Conservation (phyloP, 1,140 invertebrate species). For the Drosophila pachea region DNA sequence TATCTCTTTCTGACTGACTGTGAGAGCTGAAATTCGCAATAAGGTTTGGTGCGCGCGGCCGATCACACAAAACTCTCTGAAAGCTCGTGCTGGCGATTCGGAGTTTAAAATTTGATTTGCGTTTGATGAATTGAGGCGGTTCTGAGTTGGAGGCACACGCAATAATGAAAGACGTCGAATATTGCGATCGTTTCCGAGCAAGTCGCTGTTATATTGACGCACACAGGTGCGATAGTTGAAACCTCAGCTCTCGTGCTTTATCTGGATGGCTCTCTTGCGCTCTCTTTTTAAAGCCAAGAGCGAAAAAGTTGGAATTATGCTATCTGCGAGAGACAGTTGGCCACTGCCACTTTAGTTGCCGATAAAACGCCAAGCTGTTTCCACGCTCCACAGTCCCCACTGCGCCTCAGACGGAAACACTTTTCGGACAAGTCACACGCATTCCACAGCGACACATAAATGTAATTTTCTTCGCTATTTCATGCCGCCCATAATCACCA, state of each 20-base stretch:
- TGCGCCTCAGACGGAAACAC: constrained; percentile 31
- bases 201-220: constrained; percentile 8
- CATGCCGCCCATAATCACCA: constrained; percentile 24
- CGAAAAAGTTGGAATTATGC: constrained; percentile 24
- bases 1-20: no score
- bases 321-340: constrained; percentile 57
- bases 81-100: constrained; percentile 9
- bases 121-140: not conserved
- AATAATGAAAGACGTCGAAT: constrained; percentile 13
- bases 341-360: constrained; percentile 61
- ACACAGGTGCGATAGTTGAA: constrained; percentile 24
- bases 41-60: constrained; percentile 28
- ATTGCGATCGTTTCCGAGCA: constrained; percentile 7
- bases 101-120: not conserved
- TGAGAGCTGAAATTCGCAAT: no score
- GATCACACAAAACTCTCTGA: constrained; percentile 28
- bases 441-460: constrained; percentile 44
- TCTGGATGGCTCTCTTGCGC: not conserved
- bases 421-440: constrained; percentile 62
- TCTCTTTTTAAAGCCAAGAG: constrained; percentile 4
- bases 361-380: constrained; percentile 70
- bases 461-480: constrained; percentile 50
- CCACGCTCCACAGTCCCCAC: constrained; percentile 43
- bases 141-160: constrained; percentile 7
- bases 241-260: constrained; percentile 16